phyloP scores from a whole-genome alignment of 2,797 vertebrate genomes.

The Furcifer pardalis region DNA sequence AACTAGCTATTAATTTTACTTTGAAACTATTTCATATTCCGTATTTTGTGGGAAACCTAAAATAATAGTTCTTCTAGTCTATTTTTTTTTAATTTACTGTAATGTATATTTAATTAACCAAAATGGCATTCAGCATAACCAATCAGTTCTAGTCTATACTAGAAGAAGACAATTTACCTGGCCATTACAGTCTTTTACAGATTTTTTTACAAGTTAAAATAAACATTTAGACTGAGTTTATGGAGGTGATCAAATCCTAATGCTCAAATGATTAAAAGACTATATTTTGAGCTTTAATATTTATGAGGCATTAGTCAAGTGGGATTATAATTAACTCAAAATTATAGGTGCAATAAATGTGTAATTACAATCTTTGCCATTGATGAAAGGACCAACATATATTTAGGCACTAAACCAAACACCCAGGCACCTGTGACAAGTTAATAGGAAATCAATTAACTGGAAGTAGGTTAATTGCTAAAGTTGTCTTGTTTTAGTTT shows the following conservation, averaged over 20 bases:
- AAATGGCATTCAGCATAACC: conserved; percentile 6
- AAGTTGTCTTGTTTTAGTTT: conserved; percentile 61
- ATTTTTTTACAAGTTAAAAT: conserved; percentile 37
- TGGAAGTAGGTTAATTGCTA: conserved; percentile 71
- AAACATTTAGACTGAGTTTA: conserved; percentile 63
- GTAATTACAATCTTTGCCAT: conserved; percentile 54
- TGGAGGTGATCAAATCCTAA: conserved; percentile 52
- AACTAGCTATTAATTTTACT: background rate
- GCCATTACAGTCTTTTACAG: background rate
- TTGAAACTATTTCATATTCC: background rate
- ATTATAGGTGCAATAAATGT: conserved; percentile 64
- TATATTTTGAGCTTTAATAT: conserved; percentile 49
- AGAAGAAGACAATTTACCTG: conserved; percentile 16
- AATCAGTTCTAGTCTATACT: background rate
- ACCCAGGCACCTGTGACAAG: conserved; percentile 60
- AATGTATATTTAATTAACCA: conserved; percentile 13
- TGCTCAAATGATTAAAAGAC: conserved; percentile 38
- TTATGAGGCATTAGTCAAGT: conserved; percentile 46
- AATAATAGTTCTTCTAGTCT: background rate
- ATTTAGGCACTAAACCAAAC: conserved; percentile 65
- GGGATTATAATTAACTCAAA: conserved; percentile 57
- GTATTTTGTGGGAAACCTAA: background rate
- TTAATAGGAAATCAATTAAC: conserved; percentile 75
- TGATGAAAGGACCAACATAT: conserved; percentile 53
- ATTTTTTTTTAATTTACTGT: background rate